Percentiles rank a stretch among this genome's conserved stretches.
Conservation (phyloP, 2,797 vertebrate genomes). For the Dendrocincla tyrannina region DNA sequence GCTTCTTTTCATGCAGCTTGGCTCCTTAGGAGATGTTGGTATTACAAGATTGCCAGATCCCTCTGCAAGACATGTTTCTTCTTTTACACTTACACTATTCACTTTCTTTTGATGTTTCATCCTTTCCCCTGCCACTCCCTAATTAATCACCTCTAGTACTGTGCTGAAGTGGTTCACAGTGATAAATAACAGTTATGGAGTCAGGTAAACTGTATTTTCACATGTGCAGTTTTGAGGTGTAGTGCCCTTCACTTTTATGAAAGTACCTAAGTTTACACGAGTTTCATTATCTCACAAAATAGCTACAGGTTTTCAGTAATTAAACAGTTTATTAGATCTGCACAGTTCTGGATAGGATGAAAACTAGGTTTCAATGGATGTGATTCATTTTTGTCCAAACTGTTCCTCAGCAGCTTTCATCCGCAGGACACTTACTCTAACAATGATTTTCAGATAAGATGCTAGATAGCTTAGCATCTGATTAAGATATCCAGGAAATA, state of each 20-base stretch:
- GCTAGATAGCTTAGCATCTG: neutral
- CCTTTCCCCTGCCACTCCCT: slow-evolving; percentile 4
- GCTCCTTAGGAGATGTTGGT: neutral
- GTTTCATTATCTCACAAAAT: neutral
- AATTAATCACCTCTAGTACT: neutral
- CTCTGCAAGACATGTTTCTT: neutral
- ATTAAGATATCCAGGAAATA: neutral
- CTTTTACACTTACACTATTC: neutral
- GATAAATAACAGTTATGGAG: neutral
- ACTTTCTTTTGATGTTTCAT: slow-evolving; percentile 13
- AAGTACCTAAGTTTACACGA: neutral
- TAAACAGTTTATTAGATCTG: neutral
- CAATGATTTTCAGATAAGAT: neutral
- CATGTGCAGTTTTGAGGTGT: neutral
- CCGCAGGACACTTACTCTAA: neutral
- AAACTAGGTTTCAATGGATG: neutral
- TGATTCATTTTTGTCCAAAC: neutral
- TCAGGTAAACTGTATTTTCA: neutral
- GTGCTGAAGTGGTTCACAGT: neutral
- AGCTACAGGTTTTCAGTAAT: neutral
- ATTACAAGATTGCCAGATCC: neutral
- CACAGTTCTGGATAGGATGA: neutral
- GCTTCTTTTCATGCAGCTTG: neutral
- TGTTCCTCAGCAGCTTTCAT: neutral
- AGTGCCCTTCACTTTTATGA: neutral